Base-by-base conservation (phyloP, 2,113 vertebrate species). In the Caloenas nicobarica region DNA sequence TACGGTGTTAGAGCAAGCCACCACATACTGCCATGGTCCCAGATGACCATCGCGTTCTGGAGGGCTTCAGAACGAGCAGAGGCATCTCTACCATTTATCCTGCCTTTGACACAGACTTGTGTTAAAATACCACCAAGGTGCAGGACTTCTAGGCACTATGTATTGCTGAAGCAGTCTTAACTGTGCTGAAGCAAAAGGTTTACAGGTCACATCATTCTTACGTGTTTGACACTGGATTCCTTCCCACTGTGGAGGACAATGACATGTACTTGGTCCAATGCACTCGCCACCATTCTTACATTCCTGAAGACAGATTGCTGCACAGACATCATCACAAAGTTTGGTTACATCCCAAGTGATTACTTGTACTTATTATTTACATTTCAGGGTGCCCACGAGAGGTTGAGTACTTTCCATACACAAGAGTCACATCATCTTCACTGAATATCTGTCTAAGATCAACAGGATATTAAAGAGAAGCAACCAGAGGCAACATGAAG, bases 281-380 rank as follows among this genome's bases (percentile, higher is more conserved):
- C 99, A 99, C 73, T 99, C 98, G 8, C 98, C 99, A 12, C 98
- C 98, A 5, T 99, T 99, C 95, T 96, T 98, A 96, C 99, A 99
- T 77, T 98, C 99, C 91, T 99, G 98, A 94, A 99, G 97, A 89
- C 99, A 99, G 92, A 98, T 86, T 4, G 99, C 99, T 99, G 90
- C 29, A 96, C 71, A 92, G 57, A 96, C 25, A 85, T 26, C 36
- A 94, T 18, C 54, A 96, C 24, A 93, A 91, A 64, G 18, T 56
- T n/a, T 73, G 14, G 58, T 97, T 94, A 95, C 28, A 68, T 42
- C 36, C 31, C 54, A 84, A 44, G 64, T 28, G 14, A 44, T 78
- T 81, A 46, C 16, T 70, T 0, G n/a, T 38, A 69, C 16, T 40
- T 62, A 11, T 38, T 80, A 54, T 42, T 83, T 61, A 72, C 50